Conservation (phyloP, 2,888 invertebrate species). For the Hermaeophaga mercurialis region DNA sequence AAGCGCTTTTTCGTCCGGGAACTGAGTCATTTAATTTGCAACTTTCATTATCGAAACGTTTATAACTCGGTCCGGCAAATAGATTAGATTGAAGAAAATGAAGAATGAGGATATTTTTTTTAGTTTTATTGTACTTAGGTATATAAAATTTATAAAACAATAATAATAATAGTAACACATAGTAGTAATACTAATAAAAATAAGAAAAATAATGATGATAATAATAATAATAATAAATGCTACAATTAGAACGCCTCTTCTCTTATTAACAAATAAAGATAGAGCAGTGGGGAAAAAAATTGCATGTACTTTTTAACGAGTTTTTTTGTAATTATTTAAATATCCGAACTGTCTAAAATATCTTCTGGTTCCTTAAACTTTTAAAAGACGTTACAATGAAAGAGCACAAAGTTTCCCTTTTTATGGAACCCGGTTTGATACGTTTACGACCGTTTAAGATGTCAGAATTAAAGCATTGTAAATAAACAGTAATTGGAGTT, state of each 20-base stretch:
- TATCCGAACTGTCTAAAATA: too few relatives aligned
- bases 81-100: constrained; percentile 21
- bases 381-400: constrained; percentile 5
- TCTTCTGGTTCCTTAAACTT: constrained; percentile 5
- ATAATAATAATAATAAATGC: too few relatives aligned
- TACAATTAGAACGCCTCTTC: too few relatives aligned
- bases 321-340: too few relatives aligned
- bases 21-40: constrained; percentile 25
- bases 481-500: constrained; percentile 31
- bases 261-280: too few relatives aligned
- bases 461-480: constrained; percentile 26
- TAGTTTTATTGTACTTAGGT: too few relatives aligned
- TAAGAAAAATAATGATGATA: too few relatives aligned
- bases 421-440: constrained; percentile 15
- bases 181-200: too few relatives aligned
- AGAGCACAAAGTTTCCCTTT: constrained; percentile 26
- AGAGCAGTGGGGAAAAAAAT: too few relatives aligned
- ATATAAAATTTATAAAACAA: too few relatives aligned
- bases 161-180: too few relatives aligned
- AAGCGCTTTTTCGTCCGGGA: constrained; percentile 19
- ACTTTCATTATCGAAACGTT: constrained; percentile 25
- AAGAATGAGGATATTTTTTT: constrained; percentile 21
- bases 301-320: too few relatives aligned
- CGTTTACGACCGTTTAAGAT: constrained; percentile 27
- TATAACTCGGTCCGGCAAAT: constrained; percentile 23